Percentiles rank a stretch among this genome's conserved stretches.
These are phyloP conservation scores for Hemicordylus capensis DNA, from an alignment of 2,113 vertebrate species.

Conservation along the genomic window DNA sequence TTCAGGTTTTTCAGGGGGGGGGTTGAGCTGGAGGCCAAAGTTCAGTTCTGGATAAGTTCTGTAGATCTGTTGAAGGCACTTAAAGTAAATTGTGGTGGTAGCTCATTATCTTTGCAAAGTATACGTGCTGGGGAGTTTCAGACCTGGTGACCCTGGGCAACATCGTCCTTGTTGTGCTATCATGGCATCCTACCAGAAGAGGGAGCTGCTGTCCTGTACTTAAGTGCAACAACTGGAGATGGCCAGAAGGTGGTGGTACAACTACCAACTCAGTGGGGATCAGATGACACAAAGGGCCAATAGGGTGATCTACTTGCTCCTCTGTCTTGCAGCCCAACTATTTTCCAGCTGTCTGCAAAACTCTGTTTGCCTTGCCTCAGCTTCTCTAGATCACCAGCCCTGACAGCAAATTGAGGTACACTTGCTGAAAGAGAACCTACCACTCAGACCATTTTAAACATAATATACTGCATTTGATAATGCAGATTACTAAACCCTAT, in stretches of 20 bases:
- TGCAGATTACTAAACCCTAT: neutral
- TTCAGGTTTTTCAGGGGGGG: no score
- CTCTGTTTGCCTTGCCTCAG: neutral
- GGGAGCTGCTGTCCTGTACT: neutral
- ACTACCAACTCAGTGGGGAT: neutral
- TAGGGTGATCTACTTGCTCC: neutral
- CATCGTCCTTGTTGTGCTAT: neutral
- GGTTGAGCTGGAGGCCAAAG: slow-evolving; percentile 34
- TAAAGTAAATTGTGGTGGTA: neutral
- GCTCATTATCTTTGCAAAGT: neutral
- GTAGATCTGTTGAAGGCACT: neutral
- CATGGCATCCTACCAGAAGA: neutral
- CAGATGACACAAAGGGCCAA: neutral
- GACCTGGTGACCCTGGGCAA: neutral
- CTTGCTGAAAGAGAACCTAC: neutral
- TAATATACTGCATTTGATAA: neutral
- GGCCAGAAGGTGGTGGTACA: neutral
- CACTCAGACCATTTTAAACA: neutral
- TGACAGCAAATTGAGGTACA: neutral
- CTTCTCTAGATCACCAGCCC: neutral
- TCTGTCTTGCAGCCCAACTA: neutral
- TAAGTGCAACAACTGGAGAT: neutral
- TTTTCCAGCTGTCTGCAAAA: neutral
- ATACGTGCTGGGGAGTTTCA: neutral
- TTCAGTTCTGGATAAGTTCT: no score